These are phyloP conservation scores for Apodemus sylvaticus DNA, from an alignment of 2,113 vertebrate genomes.

Conservation along the genomic window DNA sequence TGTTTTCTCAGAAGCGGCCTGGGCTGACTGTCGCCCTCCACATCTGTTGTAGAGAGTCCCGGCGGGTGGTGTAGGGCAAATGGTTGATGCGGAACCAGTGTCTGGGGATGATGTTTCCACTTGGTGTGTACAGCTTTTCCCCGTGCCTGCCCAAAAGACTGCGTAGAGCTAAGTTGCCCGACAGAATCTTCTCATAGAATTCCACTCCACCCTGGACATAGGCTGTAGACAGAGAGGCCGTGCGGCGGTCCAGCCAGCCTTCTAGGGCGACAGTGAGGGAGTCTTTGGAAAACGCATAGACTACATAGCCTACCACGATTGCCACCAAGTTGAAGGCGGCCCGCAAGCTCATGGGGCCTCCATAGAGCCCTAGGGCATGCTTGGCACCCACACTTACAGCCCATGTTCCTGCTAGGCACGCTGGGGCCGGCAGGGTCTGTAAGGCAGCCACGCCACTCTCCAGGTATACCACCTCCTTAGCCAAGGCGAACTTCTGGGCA, in stretches of 20 bases:
- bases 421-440: conserved; percentile 87
- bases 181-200: conserved; percentile 95
- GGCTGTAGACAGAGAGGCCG: conserved; percentile 87
- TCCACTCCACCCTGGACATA: conserved; percentile 93
- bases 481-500: conserved; percentile 94
- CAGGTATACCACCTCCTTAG: conserved; percentile 90
- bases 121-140: conserved; percentile 89
- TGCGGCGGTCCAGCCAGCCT: conserved; percentile 87
- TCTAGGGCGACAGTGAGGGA: conserved; percentile 89
- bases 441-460: conserved; percentile 84
- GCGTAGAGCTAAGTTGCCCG: conserved; percentile 90
- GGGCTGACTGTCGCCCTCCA: conserved; percentile 81
- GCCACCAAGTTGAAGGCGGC: conserved; percentile 85
- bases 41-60: conserved; percentile 87
- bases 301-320: conserved; percentile 84
- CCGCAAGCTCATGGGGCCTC: conserved; percentile 83
- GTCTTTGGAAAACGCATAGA: conserved; percentile 87
- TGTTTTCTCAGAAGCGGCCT: conserved; percentile 49
- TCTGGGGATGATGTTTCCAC: conserved; percentile 92
- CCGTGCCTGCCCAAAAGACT: conserved; percentile 90
- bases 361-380: conserved; percentile 88
- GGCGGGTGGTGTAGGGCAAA: conserved; percentile 92
- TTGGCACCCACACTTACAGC: conserved; percentile 87
- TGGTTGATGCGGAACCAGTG: conserved; percentile 91
- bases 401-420: conserved; percentile 89